Evolutionary conservation across 1,140 invertebrate genomes (phyloP).

Genomic region (Anagrus nilaparvatae): DNA sequence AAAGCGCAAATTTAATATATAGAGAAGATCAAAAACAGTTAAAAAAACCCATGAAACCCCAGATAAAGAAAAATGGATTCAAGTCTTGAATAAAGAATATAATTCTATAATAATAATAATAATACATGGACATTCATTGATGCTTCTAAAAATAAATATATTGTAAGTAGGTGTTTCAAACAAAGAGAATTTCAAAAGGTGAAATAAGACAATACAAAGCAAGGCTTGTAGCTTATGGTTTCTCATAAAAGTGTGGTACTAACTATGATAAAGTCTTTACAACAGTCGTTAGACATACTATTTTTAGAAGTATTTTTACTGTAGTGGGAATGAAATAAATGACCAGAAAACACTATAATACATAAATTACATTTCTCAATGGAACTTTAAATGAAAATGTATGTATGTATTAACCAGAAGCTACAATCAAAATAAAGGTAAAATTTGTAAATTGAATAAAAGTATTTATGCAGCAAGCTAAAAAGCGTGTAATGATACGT

Average conservation of each 20-base stretch:
- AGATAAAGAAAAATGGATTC: conserved; percentile 1
- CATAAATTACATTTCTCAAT: conserved; percentile 28
- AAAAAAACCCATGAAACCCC: neutral
- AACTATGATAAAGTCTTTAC: conserved; percentile 25
- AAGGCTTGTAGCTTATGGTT: conserved; percentile 12
- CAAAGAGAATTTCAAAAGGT: neutral
- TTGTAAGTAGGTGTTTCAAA: neutral
- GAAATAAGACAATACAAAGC: conserved; percentile 7
- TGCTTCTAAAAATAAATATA: neutral
- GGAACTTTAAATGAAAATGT: conserved; percentile 29
- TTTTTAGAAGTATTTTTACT: conserved; percentile 18
- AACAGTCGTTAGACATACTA: conserved; percentile 18
- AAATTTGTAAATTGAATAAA: conserved; percentile 21
- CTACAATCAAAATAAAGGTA: conserved; percentile 11
- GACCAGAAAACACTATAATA: conserved; percentile 26
- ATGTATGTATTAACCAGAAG: conserved; percentile 32
- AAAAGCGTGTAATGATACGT: conserved; percentile 5
- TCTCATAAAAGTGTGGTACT: conserved; percentile 14
- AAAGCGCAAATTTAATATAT: no score
- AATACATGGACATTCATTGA: conserved; percentile 5
- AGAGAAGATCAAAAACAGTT: neutral
- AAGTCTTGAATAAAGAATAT: conserved; percentile 4
- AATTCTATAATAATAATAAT: conserved; percentile 5
- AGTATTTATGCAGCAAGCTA: conserved; percentile 9
- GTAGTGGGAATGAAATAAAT: conserved; percentile 5